Conservation (phyloP, 2,113 vertebrate genomes). For the Scytalopus superciliaris region DNA sequence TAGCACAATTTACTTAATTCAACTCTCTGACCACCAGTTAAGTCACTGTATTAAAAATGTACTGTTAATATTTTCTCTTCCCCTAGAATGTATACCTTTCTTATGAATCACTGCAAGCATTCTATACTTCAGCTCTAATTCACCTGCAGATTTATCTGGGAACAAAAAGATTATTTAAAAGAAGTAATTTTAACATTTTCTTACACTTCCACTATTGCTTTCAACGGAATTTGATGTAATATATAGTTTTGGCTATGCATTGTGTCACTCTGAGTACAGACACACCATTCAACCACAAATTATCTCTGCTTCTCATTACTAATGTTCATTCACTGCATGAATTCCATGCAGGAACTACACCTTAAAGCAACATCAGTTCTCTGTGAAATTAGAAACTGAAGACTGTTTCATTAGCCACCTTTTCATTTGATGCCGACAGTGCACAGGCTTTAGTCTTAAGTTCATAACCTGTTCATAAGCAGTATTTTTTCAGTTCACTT, state of each 20-base stretch:
- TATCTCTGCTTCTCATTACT: conserved; percentile 68
- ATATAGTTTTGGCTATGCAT: not conserved
- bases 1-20: not conserved
- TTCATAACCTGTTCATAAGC: conserved; percentile 31
- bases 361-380: conserved; percentile 62
- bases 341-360: conserved; percentile 25
- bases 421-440: conserved; percentile 20
- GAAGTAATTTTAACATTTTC: conserved; percentile 34
- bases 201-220: conserved; percentile 7
- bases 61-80: not conserved
- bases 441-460: conserved; percentile 33
- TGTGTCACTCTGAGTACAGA: conserved; percentile 41
- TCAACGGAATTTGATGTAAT: conserved; percentile 50
- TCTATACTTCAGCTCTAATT: not conserved
- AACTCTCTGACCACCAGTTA: not conserved
- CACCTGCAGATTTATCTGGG: conserved; percentile 17
- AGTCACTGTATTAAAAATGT: not conserved
- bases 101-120: not conserved
- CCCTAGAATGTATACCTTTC: not conserved
- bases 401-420: conserved; percentile 49
- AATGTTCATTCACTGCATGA: conserved; percentile 61
- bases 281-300: conserved; percentile 59
- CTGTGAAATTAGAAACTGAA: conserved; percentile 72
- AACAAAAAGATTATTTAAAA: conserved; percentile 52
- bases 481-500: conserved; percentile 42